Base-by-base conservation (phyloP, 2,113 vertebrate genomes). In the Cnemophilus loriae region DNA sequence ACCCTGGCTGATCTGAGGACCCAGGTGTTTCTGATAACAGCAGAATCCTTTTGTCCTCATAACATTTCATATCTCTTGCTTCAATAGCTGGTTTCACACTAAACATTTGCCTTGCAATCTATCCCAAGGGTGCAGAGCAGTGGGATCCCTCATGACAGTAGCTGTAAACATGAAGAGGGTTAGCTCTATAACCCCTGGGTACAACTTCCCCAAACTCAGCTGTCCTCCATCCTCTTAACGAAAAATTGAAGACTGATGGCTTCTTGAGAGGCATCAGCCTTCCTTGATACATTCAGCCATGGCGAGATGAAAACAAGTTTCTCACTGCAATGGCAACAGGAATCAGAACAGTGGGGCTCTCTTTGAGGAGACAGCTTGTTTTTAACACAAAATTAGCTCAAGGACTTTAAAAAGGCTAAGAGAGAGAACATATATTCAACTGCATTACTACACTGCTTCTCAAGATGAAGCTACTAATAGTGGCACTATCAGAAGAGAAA, bases 11-110 rank as follows among this genome's bases (percentile, higher is more conserved):
- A 87, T 93, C 50, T 3, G 1, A 78, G 71, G 63, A 93, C 70
- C 78, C 90, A 93, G 75, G 75, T 94, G 87, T 80, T 97, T 90
- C 87, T 95, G 91, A 83, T 87, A 92, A 86, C 37, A 81, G 71
- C 78, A 88, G 76, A 86, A 86, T 88, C n/a, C 89, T 91, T 94
- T 80, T 68, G 83, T 92, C 93, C 64, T 90, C 32, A 60, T 56
- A 89, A 60, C 53, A 68, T 91, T 87, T 89, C 69, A 53, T 39
- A n/a, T 77, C 71, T 88, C 79, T 55, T 74, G 35, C 79, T 90
- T 81, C 90, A 77, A 41, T 93, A 84, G 63, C 83, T 84, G 37
- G 24, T 90, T 94, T 83, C 79, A 88, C 11, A 2, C 68, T 76
- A 73, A 88, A 74, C 28, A 41, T 87, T 86, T 90, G 39, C 68